Base-by-base conservation (phyloP, 1,140 invertebrate species). In the Listronotus bonariensis region DNA sequence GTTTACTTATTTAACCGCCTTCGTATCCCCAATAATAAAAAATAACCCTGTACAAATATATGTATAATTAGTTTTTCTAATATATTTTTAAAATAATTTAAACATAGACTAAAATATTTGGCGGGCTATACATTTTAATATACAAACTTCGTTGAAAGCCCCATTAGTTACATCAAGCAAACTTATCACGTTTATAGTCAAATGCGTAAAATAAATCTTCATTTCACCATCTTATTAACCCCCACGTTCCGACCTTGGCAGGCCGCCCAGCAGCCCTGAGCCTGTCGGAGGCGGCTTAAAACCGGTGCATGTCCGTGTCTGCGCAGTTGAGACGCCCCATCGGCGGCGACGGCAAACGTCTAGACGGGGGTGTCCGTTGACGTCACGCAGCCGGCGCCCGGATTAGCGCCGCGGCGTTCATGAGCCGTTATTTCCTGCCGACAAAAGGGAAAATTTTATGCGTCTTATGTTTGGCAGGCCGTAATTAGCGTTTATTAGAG, bases 261-360 rank as follows among this genome's bases (percentile, higher is more conserved):
- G 14, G 36, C 20, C 53, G 53, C 38, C 55, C 55, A 32, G 20
- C 34, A 36, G 53, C 38, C 55, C 55, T 46, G 38, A 20, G 20
- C 20, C 20, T n/a, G 12, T 12, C 31, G 43, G 17, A 48, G 43
- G 55, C 55, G 55, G 55, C 31, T 48, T 14, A 48, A 57, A 36
- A 49, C 53, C 54, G 49, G 61, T 71, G 67, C 67, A 72, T 69
- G 68, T 72, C 70, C 68, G 70, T 69, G 65, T 59, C 42, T 72
- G 70, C 70, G 70, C 68, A 62, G 49, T 68, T 9, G 57, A 62
- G 59, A 62, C 63, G 49, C 59, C 68, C 68, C 68, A 60, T 59
- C 43, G 52, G 56, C 54, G 57, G 49, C 59, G 57, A 43, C 59
- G 53, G 36, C 40, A 26, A 55, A 11, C 68, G 70, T 72, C 70